These are phyloP conservation scores for Cantharis rufa DNA, from an alignment of 2,888 invertebrate species.

Conservation along the genomic window DNA sequence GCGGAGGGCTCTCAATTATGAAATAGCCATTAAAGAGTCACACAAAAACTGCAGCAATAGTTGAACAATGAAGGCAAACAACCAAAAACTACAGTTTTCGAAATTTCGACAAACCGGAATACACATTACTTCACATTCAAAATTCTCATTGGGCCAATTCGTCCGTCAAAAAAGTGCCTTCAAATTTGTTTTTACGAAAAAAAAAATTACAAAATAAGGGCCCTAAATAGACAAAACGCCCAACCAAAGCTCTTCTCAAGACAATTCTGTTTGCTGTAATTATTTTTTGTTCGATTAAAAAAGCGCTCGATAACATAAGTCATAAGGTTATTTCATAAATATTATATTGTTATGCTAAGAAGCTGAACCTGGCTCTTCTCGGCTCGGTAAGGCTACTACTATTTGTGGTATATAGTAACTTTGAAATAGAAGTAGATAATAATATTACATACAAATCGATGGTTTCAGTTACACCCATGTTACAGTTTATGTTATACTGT, in stretches of 20 bases:
- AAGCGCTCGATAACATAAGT: slow-evolving; percentile 58
- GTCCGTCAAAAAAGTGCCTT: slow-evolving; percentile 96
- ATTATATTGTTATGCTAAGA: slow-evolving; percentile 59
- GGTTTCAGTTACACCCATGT: slow-evolving; percentile 57
- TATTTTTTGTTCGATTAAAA: slow-evolving; percentile 53
- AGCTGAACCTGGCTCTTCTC: slow-evolving; percentile 47
- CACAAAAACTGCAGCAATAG: slow-evolving; percentile 82
- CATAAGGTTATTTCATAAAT: slow-evolving; percentile 59
- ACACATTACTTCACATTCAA: slow-evolving; percentile 60
- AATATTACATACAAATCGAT: slow-evolving; percentile 56
- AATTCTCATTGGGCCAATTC: slow-evolving; percentile 86
- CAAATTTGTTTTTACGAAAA: slow-evolving; percentile 88
- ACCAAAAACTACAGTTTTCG: slow-evolving; percentile 46
- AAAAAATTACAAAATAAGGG: slow-evolving; percentile 76
- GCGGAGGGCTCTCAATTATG: slow-evolving; percentile 69
- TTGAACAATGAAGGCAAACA: slow-evolving; percentile 70
- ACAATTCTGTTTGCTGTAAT: slow-evolving; percentile 53
- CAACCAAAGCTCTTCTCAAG: slow-evolving; percentile 60
- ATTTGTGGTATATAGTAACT: slow-evolving; percentile 60
- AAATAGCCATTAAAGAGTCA: slow-evolving; percentile 71
- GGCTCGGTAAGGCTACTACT: slow-evolving; percentile 49
- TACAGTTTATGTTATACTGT: slow-evolving; percentile 56
- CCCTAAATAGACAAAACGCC: slow-evolving; percentile 87
- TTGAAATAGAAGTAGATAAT: slow-evolving; percentile 58
- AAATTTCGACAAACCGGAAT: slow-evolving; percentile 37